Percentiles rank a stretch among this genome's conserved stretches.
Conservation (phyloP, 2,113 vertebrate species). For the Peromyscus californicus region DNA sequence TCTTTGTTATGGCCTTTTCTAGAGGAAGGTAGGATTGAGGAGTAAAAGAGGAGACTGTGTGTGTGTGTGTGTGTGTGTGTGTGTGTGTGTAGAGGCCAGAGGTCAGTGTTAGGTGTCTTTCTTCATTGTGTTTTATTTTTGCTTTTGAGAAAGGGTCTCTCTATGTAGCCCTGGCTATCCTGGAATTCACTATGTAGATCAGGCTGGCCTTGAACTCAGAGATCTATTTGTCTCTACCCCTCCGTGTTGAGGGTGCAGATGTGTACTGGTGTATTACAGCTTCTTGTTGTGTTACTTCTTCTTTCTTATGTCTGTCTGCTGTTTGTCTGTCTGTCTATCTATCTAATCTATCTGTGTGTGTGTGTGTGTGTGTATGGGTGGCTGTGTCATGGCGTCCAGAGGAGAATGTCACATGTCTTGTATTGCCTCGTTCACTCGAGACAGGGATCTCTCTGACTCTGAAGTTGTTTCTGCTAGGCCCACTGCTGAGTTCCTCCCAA, state of each 20-base stretch:
- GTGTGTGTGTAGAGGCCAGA: not conserved
- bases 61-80: not conserved
- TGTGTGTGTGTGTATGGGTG: not conserved
- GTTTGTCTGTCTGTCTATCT: too few relatives aligned
- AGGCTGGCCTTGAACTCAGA: not conserved
- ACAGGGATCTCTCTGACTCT: not conserved
- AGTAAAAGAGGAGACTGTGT: not conserved
- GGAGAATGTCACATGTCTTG: not conserved
- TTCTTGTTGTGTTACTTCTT: not conserved
- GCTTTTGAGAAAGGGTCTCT: not conserved
- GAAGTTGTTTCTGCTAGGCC: not conserved
- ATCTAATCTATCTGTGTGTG: too few relatives aligned
- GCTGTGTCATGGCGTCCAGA: not conserved
- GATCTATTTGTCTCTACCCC: not conserved
- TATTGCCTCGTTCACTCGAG: not conserved
- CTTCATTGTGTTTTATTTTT: not conserved
- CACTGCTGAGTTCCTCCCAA: not conserved
- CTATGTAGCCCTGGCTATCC: not conserved
- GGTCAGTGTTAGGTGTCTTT: not conserved
- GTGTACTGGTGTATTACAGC: not conserved
- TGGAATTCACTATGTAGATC: not conserved
- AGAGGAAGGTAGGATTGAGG: not conserved
- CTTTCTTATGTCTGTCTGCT: not conserved
- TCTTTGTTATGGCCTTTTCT: conserved; percentile 1
- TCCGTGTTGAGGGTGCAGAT: not conserved